These are phyloP conservation scores for Acridotheres tristis DNA, from an alignment of 2,797 vertebrate genomes.

Conservation along the genomic window DNA sequence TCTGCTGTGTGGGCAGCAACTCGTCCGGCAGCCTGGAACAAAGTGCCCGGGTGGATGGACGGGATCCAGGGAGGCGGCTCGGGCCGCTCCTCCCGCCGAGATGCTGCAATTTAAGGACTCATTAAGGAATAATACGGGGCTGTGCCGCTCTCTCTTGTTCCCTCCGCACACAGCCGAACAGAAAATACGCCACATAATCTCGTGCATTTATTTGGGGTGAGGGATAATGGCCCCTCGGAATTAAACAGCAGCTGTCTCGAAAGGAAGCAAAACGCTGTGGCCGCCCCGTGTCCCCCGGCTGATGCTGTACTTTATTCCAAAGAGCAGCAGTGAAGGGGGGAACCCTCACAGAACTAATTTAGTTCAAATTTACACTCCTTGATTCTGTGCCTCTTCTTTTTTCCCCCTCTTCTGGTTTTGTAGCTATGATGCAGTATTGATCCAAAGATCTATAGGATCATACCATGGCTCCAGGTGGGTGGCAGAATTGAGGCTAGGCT, in stretches of 20 bases:
- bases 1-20: not conserved
- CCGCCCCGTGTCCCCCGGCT: not conserved
- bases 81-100: not conserved
- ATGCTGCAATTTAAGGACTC: slow-evolving; percentile 16
- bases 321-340: not conserved
- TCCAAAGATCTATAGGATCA: slow-evolving; percentile 68
- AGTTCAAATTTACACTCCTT: slow-evolving; percentile 67
- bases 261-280: not conserved
- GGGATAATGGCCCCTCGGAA: not conserved
- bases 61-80: not conserved
- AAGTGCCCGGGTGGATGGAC: not conserved
- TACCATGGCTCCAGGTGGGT: slow-evolving; percentile 64
- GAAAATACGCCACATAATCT: not conserved
- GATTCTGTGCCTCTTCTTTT: slow-evolving; percentile 12
- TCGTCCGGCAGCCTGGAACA: not conserved
- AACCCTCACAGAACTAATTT: slow-evolving; percentile 41
- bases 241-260: not conserved
- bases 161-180: not conserved
- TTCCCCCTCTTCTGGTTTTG: slow-evolving; percentile 14
- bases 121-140: not conserved
- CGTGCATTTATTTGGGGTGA: not conserved
- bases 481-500: slow-evolving; percentile 50
- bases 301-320: not conserved
- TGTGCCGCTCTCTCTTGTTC: not conserved
- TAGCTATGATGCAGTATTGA: slow-evolving; percentile 69